Base-by-base conservation (phyloP, 1,140 invertebrate species). In the Apis mellifera region DNA sequence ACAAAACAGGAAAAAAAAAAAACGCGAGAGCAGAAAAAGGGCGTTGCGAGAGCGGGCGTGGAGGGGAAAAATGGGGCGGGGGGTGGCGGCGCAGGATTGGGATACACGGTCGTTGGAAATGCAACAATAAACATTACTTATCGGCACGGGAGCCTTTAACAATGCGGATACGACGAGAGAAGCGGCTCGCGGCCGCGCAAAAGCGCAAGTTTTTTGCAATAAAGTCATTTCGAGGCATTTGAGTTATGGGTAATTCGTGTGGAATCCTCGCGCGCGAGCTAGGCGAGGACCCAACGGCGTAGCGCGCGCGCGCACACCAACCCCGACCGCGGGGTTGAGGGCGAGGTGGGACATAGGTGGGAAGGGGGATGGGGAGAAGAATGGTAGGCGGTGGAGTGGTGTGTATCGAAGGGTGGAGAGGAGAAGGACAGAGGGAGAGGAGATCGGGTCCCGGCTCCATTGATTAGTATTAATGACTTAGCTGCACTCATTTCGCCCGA, bases 381-480 rank as follows among this genome's bases (percentile, higher is more conserved):
- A 54, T 19, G 15, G 62, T 26, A 64, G 19, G 13, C 55, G 48
- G 15, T 5, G 48, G 65, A 13, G 59, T 26, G 62, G 62, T 17
- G 15, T n/a, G 57, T 57, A 26, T 32, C 48, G 9, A 77, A 23
- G 19, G 7, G 23, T 15, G 17, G 59, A 64, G 23, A 19, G 69
- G 9, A 48, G 32, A 21, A n/a, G 62, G 19, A 11, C 42, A 62
- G 42, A 70, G 19, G 26, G 48, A n/a, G 48, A 32, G 62, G 70
- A 70, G 64, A 62, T 78, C 76, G 66, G 73, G 79, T 82, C 86
- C 88, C 82, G 74, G 81, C 65, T 80, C 91, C 93, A 94, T 94
- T 94, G 94, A 94, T 94, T 94, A 94, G 94, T 94, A 94, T 94
- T 94, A 94, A 94, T 94, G 94, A 94, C 94, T 93, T 94, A 93